Percentiles rank a stretch among this genome's conserved stretches.
phyloP scores from a whole-genome alignment of 2,113 vertebrate species.

The Bombycilla garrulus region DNA sequence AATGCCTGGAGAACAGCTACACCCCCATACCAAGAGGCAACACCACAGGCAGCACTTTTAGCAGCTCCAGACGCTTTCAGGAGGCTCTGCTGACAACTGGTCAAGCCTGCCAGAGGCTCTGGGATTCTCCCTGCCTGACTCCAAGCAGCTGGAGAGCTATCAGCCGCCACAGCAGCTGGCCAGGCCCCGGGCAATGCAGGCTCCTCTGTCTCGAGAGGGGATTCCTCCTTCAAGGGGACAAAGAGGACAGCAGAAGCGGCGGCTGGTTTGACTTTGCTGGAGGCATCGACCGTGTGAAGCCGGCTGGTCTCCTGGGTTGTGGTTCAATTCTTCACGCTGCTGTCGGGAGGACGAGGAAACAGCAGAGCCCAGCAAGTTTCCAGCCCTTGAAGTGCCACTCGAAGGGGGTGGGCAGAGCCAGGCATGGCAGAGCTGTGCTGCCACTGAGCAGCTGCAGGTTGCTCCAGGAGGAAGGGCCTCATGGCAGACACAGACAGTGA shows the following conservation, averaged over 20 bases:
- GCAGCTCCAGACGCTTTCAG: not conserved
- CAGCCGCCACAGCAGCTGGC: not conserved
- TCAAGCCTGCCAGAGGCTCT: not conserved
- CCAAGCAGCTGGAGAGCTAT: not conserved
- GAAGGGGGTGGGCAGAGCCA: not conserved
- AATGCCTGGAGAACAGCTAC: not conserved
- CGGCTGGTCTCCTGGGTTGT: conserved; percentile 48
- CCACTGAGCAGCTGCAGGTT: not conserved
- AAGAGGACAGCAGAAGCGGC: conserved; percentile 20
- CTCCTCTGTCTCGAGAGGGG: not conserved
- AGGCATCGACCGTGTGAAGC: conserved; percentile 46
- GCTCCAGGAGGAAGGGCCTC: not conserved
- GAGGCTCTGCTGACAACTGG: not conserved
- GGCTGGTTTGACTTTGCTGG: conserved; percentile 63
- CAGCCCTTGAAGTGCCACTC: conserved; percentile 23
- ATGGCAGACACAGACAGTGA: not conserved
- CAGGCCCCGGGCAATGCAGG: conserved; percentile 30
- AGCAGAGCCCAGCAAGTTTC: conserved; percentile 50
- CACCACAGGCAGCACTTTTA: not conserved
- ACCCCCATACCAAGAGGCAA: not conserved
- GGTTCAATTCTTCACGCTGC: conserved; percentile 31
- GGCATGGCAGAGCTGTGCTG: not conserved
- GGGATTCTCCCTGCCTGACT: not conserved
- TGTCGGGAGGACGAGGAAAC: not conserved
- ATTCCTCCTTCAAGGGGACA: conserved; percentile 59